Conservation (phyloP, 2,113 vertebrate genomes). For the Pomatorhinus ruficollis region DNA sequence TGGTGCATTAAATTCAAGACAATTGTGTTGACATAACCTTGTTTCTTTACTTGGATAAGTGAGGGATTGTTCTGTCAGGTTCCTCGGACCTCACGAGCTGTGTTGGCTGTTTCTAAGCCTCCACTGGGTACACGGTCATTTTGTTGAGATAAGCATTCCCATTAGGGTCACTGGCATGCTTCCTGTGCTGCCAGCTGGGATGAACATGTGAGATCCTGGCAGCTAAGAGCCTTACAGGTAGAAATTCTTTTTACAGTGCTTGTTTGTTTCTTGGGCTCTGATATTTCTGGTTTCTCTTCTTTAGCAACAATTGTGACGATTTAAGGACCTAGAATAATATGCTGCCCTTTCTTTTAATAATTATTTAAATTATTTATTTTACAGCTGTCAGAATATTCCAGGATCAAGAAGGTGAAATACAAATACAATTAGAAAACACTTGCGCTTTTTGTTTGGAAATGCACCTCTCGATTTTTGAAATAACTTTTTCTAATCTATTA, state of each 20-base stretch:
- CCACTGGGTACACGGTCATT: background rate
- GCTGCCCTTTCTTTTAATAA: background rate
- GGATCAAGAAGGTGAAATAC: slow-evolving; percentile 4
- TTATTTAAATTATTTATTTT: background rate
- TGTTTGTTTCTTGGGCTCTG: background rate
- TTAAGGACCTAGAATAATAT: background rate
- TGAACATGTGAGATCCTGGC: background rate
- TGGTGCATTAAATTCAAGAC: slow-evolving; percentile 57
- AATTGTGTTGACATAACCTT: slow-evolving; percentile 49
- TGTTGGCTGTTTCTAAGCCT: slow-evolving; percentile 49
- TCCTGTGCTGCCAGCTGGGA: background rate
- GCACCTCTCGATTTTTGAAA: slow-evolving; percentile 38
- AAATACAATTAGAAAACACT: slow-evolving; percentile 46
- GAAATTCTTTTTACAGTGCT: background rate
- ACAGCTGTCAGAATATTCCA: background rate
- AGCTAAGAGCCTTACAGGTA: background rate
- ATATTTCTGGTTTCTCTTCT: background rate
- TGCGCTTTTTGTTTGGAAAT: slow-evolving; percentile 46
- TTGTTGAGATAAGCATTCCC: background rate
- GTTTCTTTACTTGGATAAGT: slow-evolving; percentile 6
- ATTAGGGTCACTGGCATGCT: background rate
- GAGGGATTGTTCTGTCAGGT: slow-evolving; percentile 42
- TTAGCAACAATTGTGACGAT: background rate
- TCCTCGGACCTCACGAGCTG: slow-evolving; percentile 13
- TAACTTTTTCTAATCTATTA: slow-evolving; percentile 43